phyloP scores from a whole-genome alignment of 2,797 vertebrate genomes.

The Oreochromis grahami region DNA sequence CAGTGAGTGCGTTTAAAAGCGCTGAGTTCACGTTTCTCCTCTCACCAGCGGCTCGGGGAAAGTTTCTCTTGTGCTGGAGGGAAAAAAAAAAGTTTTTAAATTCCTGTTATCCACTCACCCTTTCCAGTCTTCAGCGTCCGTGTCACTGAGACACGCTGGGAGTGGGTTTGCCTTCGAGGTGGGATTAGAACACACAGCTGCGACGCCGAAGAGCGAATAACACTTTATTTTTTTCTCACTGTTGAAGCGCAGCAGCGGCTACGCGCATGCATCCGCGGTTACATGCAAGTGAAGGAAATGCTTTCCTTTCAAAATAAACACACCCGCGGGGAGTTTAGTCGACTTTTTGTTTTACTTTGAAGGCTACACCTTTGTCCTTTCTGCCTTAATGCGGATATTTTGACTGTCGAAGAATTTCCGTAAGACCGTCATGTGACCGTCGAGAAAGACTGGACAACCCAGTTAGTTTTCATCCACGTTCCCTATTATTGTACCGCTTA shows the following conservation, averaged over 20 bases:
- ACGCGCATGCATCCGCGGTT: accelerated
- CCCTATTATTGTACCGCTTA: neutral
- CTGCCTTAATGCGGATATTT: accelerated
- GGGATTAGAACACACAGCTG: neutral
- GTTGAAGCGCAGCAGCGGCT: neutral
- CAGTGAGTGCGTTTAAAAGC: neutral
- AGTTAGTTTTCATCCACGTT: neutral
- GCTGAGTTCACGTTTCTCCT: neutral
- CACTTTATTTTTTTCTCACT: constrained; percentile 34
- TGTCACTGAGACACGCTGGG: neutral
- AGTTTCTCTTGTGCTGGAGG: neutral
- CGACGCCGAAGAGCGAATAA: constrained; percentile 20
- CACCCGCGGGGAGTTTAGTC: accelerated
- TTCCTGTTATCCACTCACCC: constrained; percentile 7
- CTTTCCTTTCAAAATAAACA: constrained; percentile 31
- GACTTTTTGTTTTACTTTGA: neutral
- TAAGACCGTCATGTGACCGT: constrained; percentile 55
- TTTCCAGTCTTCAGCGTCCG: neutral
- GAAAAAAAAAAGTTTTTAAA: neutral
- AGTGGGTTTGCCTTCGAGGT: neutral
- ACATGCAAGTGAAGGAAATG: accelerated
- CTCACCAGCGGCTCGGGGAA: neutral
- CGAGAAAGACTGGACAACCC: neutral
- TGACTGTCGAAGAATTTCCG: constrained; percentile 21
- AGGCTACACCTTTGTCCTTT: accelerated